phyloP scores from a whole-genome alignment of 2,797 vertebrate genomes.

The Crenichthys baileyi region DNA sequence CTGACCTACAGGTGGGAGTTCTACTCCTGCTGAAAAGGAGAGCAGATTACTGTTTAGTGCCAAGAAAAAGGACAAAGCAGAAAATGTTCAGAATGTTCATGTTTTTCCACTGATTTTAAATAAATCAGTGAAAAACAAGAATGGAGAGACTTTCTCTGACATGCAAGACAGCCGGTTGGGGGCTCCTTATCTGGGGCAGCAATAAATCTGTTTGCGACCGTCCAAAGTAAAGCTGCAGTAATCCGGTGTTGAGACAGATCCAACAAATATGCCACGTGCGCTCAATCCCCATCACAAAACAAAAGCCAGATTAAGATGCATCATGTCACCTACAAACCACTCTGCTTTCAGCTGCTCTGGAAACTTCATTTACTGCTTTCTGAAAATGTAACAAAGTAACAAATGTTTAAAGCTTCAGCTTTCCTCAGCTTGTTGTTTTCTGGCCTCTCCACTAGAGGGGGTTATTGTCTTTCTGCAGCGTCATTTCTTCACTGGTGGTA shows the following conservation, averaged over 20 bases:
- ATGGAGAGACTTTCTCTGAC: not conserved
- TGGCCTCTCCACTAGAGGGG: conserved; percentile 68
- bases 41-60: not conserved
- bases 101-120: not conserved
- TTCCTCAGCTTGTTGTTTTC: conserved; percentile 13
- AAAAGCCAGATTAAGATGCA: conserved; percentile 13
- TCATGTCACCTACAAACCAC: not conserved
- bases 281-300: not conserved
- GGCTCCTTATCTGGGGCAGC: conserved; percentile 43
- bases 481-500: not conserved
- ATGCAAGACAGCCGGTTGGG: not conserved
- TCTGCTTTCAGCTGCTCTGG: not conserved
- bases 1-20: not conserved
- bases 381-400: not conserved
- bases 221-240: conserved; percentile 48
- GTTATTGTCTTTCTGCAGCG: conserved; percentile 3
- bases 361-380: not conserved
- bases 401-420: not conserved
- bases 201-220: conserved; percentile 23
- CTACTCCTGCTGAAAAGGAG: not conserved
- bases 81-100: too few relatives aligned
- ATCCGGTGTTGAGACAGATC: conserved; percentile 46
- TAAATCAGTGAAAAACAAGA: not conserved
- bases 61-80: too few relatives aligned
- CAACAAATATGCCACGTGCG: conserved; percentile 10